These are phyloP conservation scores for Hetaerina titia DNA, from an alignment of 2,888 invertebrate species.

Conservation along the genomic window DNA sequence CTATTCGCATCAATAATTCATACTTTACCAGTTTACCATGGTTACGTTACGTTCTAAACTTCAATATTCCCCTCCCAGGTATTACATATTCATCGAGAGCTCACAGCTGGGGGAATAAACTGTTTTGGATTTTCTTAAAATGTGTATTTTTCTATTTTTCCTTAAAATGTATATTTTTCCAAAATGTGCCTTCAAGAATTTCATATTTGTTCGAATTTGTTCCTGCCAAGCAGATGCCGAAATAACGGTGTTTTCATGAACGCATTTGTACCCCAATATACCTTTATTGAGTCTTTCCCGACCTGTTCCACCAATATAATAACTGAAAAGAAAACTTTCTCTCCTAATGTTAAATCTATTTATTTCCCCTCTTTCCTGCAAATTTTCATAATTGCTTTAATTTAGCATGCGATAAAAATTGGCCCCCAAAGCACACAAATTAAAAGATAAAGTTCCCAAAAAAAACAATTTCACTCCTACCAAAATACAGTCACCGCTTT, in stretches of 20 bases:
- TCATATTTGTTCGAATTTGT: neutral
- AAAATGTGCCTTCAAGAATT: too few species aligned
- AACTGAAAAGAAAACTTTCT: neutral
- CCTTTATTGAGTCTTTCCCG: neutral
- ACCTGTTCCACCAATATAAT: neutral
- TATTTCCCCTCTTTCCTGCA: neutral
- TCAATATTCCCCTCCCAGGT: neutral
- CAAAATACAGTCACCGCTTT: conserved; percentile 3
- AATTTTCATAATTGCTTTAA: neutral
- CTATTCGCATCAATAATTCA: conserved; percentile 3
- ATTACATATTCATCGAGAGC: neutral
- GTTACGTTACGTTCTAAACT: conserved; percentile 28
- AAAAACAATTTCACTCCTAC: conserved; percentile 12
- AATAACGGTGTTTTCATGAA: neutral
- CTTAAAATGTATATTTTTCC: too few species aligned
- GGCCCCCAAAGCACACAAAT: neutral
- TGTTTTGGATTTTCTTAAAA: neutral
- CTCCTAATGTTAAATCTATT: neutral
- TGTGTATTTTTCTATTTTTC: too few species aligned
- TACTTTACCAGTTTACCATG: neutral
- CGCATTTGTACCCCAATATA: neutral
- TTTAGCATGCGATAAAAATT: neutral
- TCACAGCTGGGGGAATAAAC: neutral
- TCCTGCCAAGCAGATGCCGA: neutral
- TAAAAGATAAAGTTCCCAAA: neutral